Evolutionary conservation across 2,797 vertebrate genomes (phyloP), one percentile per base, ranked within the genome.

Genomic region (Notolabrus celidotus): DNA sequence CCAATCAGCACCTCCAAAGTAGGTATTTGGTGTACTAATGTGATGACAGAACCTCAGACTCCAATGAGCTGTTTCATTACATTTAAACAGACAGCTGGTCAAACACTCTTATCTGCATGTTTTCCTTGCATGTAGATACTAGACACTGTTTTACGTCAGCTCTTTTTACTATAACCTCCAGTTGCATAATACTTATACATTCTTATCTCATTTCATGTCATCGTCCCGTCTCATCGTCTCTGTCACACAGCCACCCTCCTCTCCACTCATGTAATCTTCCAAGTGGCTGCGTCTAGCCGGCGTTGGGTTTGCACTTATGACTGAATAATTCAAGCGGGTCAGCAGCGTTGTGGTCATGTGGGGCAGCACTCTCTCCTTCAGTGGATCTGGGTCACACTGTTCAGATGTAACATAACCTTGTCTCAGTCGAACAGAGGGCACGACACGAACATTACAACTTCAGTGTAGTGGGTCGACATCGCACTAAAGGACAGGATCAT

Each of bases 261-360:
- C 54, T 25, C 53, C 10, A 4, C 34, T 46, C 31, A 0, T 60
- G 67, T 80, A 71, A 66, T 77, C 63, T 85, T 87, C 85, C 85
- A 84, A 86, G 84, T 86, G 85, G 73, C 83, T 80, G 78, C 53
- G 16, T 84, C 76, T 56, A 84, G 75, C 76, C 84, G 66, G 59
- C 61, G 20, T 1, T 53, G 16, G 59, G 15, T 86, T 74, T 74
- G 77, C 72, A 61, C 90, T 81, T 68, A 49, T 43, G 60, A 65
- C 36, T 92, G 79, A 91, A 94, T 92, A 77, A 92, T 94, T 93
- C 77, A 92, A 81, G 72, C 74, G 72, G 85, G 86, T 88, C 83
- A 78, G 82, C 34, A 7, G 80, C 41, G 56, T 57, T 25, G 39
- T 31, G 36, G 39, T 74, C 75, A 68, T 64, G 66, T 29, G 73